phyloP scores from a whole-genome alignment of 2,113 vertebrate genomes.

The Erythrocebus patas region DNA sequence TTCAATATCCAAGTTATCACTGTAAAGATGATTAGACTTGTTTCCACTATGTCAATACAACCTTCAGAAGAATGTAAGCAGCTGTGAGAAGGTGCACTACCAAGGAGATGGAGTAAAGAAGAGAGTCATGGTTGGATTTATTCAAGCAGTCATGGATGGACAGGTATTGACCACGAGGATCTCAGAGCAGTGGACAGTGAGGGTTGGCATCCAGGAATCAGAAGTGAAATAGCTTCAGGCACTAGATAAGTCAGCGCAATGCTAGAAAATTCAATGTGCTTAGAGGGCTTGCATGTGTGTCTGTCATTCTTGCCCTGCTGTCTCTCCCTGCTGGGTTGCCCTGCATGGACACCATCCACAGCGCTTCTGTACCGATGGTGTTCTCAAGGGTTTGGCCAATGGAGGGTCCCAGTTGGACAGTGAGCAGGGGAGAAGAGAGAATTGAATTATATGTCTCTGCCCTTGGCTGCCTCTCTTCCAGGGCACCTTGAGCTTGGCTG shows the following conservation, averaged over 20 bases:
- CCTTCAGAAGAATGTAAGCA: neutral
- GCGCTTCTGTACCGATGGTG: neutral
- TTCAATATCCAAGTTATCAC: neutral
- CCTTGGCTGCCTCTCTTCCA: neutral
- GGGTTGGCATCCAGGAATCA: neutral
- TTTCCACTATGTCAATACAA: fast-evolving
- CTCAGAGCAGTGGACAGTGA: too few relatives aligned
- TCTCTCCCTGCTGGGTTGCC: neutral
- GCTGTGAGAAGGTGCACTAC: fast-evolving
- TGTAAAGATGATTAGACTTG: neutral
- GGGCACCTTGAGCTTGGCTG: neutral
- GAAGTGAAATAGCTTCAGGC: neutral
- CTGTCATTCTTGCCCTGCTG: neutral
- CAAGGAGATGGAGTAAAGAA: neutral
- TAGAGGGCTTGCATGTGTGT: neutral
- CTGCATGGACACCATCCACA: fast-evolving
- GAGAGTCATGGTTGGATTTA: neutral
- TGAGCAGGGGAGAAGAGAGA: neutral
- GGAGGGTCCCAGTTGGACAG: too few relatives aligned
- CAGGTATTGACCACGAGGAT: neutral
- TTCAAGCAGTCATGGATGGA: too few relatives aligned
- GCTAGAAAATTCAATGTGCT: neutral
- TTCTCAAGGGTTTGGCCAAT: neutral
- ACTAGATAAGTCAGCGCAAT: too few relatives aligned
- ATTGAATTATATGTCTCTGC: too few relatives aligned